Conservation (phyloP, 2,797 vertebrate species). For the Epinephelus awoara region DNA sequence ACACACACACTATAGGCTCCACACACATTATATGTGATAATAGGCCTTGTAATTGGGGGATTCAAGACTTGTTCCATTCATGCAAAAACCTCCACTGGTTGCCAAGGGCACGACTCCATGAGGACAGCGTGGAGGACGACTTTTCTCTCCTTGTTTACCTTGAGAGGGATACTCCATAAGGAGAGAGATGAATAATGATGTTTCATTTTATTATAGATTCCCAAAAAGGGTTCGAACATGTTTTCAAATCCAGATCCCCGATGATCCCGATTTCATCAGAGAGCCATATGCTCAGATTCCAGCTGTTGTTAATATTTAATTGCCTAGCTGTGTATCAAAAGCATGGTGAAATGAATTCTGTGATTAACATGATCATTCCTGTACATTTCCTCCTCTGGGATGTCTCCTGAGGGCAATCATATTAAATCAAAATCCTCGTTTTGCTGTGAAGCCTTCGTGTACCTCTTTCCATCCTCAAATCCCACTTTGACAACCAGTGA, state of each 20-base stretch:
- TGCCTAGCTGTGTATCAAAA: background rate
- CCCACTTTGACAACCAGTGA: background rate
- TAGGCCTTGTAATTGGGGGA: conserved; percentile 63
- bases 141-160: conserved; percentile 36
- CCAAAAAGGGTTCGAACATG: background rate
- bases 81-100: conserved; percentile 65
- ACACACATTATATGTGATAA: conserved; percentile 40
- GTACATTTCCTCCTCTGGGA: background rate
- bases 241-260: conserved; percentile 1
- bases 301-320: conserved; percentile 4
- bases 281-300: background rate
- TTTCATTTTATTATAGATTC: conserved; percentile 15
- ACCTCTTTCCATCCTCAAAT: background rate
- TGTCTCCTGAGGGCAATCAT: background rate
- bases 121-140: conserved; percentile 29
- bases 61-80: conserved; percentile 51
- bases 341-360: background rate
- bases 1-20: conserved; percentile 41
- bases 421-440: background rate
- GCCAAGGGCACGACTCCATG: conserved; percentile 56
- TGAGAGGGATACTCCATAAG: conserved; percentile 11
- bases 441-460: background rate
- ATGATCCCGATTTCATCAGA: background rate
- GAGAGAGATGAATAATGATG: background rate
- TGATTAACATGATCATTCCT: background rate